Base-by-base conservation (phyloP, 2,113 vertebrate genomes). In the Cinclus mexicanus region DNA sequence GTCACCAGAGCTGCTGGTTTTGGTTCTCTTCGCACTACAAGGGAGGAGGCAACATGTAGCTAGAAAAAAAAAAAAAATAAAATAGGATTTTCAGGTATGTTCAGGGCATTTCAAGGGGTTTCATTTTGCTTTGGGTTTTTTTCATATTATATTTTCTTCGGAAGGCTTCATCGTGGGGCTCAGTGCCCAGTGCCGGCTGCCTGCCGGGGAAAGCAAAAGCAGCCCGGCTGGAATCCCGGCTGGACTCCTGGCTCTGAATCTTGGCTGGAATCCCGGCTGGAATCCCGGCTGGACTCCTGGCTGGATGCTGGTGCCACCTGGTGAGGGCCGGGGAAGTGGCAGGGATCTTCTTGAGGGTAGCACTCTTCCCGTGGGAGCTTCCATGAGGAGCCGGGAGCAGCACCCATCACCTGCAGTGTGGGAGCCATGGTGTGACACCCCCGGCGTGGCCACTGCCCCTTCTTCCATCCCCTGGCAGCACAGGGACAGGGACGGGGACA, bases 221-320 rank as follows among this genome's bases (percentile, higher is more conserved):
- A 26, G 10, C 55, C 14, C 12, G 35, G 50, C 77, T 90, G 50
- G n/a, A 14, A 42, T 35, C 92, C 64, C 11, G 39, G 41, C 87
- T 91, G 92, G 31, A 12, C 37, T 44, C 53, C 75, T 23, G 37
- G 41, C 85, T 95, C 7, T n/a, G 95, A 81, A 49, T 94, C 75
- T 49, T 91, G 87, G 95, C 33, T 47, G 64, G 64, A 21, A 22
- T 55, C 53, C 53, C 2, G 53, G 59, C 37, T 93, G 94, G n/a
- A 12, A 39, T 46, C 46, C 47, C 9, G 24, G 50, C 14, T 28
- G 50, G 50, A 11, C 39, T 35, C 72, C 70, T 19, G 39, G 47
- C 86, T 95, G 95, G 79, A 53, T 93, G 82, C 50, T 94, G 87
- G 96, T 96, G 95, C 95, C 96, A 96, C 64, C 96, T 97, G 95